Evolutionary conservation across 1,140 invertebrate genomes (phyloP).

Genomic region (Bombus huntii): DNA sequence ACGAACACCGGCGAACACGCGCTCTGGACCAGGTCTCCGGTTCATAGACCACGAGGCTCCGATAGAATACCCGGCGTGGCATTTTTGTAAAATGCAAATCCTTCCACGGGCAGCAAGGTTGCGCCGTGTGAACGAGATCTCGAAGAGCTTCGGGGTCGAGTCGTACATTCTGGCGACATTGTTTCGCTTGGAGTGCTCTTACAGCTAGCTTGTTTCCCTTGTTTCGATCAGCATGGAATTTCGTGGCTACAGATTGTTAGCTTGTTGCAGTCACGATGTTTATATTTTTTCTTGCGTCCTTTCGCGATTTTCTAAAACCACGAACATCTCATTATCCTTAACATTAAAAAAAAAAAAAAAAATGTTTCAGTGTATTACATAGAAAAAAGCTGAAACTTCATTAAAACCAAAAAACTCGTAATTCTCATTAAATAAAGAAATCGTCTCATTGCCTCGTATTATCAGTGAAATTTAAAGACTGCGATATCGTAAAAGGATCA

Average conservation of each 20-base stretch:
- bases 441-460: too few species aligned
- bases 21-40: conserved; percentile 48
- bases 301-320: too few species aligned
- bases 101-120: conserved; percentile 47
- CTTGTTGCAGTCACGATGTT: neutral
- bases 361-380: too few species aligned
- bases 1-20: conserved; percentile 59
- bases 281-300: neutral
- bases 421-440: too few species aligned
- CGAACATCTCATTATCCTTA: too few species aligned
- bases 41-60: conserved; percentile 67
- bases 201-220: neutral
- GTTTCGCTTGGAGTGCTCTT: conserved; percentile 8
- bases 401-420: too few species aligned
- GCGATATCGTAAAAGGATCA: neutral
- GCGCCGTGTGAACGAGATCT: conserved; percentile 58
- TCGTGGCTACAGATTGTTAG: conserved; percentile 19
- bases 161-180: conserved; percentile 40
- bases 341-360: too few species aligned
- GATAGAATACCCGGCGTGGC: conserved; percentile 59
- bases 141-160: conserved; percentile 33
- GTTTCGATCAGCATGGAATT: conserved; percentile 15
- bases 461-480: neutral
- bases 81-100: conserved; percentile 76
- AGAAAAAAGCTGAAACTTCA: too few species aligned